Base-by-base conservation (phyloP, 53 echinoderm and acorn worm species). In the Glandiceps talaboti region DNA sequence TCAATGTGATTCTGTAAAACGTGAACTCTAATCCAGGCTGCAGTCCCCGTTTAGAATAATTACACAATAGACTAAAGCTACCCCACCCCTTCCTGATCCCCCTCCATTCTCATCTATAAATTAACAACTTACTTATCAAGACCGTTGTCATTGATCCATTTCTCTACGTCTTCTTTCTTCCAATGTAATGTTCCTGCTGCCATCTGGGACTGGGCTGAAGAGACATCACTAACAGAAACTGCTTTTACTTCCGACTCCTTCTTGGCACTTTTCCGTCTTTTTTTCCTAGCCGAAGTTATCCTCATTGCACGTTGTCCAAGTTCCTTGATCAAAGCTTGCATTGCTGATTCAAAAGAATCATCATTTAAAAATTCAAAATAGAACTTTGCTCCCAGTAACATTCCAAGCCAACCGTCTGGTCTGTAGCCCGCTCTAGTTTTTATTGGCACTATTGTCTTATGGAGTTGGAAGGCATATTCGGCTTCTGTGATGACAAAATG, bases 381-480 rank as follows among this genome's bases (percentile, higher is more conserved):
- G 73, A 88, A 82, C 84, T 96, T 96, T 73, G 92, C 84, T 75
- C 96, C 96, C 14, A 96, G 86, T 75, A 96, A 87, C 77, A 96
- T 87, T 1, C 96, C 96, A 25, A 96, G 86, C 96, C 96, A 96
- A 14, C 96, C 96, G 33, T 96, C 92, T 26, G 96, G 96, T 76
- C 85, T 83, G 33, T 96, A 96, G 30, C 82, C 84, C 75, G 86
- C 88, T 77, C 92, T 89, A 90, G 92, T 88, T 90, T 92, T 96
- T 27, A 96, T 74, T 27, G 96, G 96, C 28, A 96, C 81, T 74
- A 96, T 96, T 33, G 73, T 74, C 79, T 96, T 96, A 14, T 85
- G 89, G 0, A 88, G 90, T 80, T 92, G 90, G 81, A 86, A 96
- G 31, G 96, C 92, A 80, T 96, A 96, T 73, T 96, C 96, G 32